Evolutionary conservation across 2,113 vertebrate species (phyloP).

Genomic region (Setophaga coronata): DNA sequence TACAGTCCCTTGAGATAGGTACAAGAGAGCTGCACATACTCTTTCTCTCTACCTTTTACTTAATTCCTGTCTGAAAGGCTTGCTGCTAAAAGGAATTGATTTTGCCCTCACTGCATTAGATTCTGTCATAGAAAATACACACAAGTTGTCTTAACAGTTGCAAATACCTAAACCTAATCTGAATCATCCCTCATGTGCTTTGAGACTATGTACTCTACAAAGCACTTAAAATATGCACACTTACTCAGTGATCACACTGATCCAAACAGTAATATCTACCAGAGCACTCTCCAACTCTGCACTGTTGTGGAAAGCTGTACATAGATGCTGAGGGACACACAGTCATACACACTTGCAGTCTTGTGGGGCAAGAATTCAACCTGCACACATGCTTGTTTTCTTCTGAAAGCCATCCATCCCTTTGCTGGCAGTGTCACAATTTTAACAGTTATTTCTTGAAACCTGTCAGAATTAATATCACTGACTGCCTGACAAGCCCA

Average conservation of each 20-base stretch:
- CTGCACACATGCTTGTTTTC: background rate
- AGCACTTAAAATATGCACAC: background rate
- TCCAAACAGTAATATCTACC: background rate
- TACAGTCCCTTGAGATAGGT: background rate
- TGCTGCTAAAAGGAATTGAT: background rate
- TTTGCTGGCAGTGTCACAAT: background rate
- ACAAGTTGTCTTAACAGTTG: background rate
- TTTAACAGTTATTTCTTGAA: background rate
- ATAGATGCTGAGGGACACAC: background rate
- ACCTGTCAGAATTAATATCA: background rate
- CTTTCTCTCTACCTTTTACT: background rate
- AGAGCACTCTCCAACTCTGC: background rate
- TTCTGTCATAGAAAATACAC: background rate
- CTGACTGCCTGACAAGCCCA: background rate
- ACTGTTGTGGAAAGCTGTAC: background rate
- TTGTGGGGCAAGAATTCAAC: background rate
- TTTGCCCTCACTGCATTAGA: background rate
- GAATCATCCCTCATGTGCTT: background rate
- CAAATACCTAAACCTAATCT: background rate
- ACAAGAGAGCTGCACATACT: background rate
- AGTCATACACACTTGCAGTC: background rate
- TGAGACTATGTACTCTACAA: background rate
- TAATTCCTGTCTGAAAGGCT: background rate
- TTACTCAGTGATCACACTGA: background rate
- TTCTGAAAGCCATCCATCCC: background rate